These are phyloP conservation scores for Eupeodes luniger DNA, from an alignment of 2,888 invertebrate genomes.

Conservation along the genomic window DNA sequence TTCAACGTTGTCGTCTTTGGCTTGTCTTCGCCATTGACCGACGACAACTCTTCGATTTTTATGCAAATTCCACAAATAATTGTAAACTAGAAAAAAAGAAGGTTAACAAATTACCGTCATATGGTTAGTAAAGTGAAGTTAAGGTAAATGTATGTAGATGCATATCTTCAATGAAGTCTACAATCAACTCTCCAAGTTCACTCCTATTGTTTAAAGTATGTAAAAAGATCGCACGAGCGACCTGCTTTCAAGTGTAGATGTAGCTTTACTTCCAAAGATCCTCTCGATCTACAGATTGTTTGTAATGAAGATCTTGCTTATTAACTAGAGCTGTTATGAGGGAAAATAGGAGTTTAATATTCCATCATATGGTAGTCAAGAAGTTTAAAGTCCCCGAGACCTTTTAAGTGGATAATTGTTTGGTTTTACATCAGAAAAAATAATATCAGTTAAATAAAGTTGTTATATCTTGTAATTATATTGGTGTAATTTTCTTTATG, in stretches of 20 bases:
- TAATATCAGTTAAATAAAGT: slow-evolving; percentile 39
- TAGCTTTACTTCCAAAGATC: slow-evolving; percentile 7
- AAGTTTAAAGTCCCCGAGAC: slow-evolving; percentile 43
- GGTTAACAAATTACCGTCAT: slow-evolving; percentile 64
- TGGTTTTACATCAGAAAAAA: slow-evolving; percentile 34
- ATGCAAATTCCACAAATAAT: slow-evolving; percentile 57
- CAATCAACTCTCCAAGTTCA: slow-evolving; percentile 53
- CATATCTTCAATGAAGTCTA: slow-evolving; percentile 38
- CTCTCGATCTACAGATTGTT: slow-evolving; percentile 44
- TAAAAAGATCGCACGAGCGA: slow-evolving; percentile 66
- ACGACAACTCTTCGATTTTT: slow-evolving; percentile 54
- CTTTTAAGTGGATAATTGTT: slow-evolving; percentile 63
- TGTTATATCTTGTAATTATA: slow-evolving; percentile 36
- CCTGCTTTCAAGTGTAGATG: slow-evolving; percentile 12
- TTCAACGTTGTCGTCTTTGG: not conserved
- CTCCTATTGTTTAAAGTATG: slow-evolving; percentile 55
- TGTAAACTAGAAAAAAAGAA: slow-evolving; percentile 23
- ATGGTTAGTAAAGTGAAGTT: slow-evolving; percentile 31
- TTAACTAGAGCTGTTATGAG: not conserved
- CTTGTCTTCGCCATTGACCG: not conserved
- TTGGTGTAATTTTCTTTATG: slow-evolving; percentile 18
- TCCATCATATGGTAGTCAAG: slow-evolving; percentile 9
- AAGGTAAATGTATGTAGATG: not conserved
- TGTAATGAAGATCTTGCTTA: slow-evolving; percentile 39
- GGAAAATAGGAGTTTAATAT: slow-evolving; percentile 4